Evolutionary conservation across 2,113 vertebrate species (phyloP).

Genomic region (Cromileptes altivelis): DNA sequence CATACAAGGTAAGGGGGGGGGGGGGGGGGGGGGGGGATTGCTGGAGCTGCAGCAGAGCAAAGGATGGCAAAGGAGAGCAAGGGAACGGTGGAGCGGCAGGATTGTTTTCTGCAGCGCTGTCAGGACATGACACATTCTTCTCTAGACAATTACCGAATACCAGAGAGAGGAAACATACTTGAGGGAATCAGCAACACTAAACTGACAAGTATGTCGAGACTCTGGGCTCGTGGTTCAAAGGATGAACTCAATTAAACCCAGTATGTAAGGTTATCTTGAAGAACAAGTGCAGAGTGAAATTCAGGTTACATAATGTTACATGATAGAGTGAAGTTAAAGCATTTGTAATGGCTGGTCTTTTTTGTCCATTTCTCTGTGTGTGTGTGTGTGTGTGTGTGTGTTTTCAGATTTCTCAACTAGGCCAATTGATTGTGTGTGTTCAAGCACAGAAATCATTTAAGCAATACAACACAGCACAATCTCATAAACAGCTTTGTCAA

Average conservation of each 20-base stretch:
- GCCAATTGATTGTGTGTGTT: slow-evolving; percentile 51
- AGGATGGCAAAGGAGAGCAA: slow-evolving; percentile 6
- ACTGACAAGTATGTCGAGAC: background rate
- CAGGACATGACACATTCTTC: slow-evolving; percentile 70
- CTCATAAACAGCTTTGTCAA: slow-evolving; percentile 50
- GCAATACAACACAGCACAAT: slow-evolving; percentile 30
- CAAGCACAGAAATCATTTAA: slow-evolving; percentile 53
- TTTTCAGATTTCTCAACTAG: slow-evolving; percentile 25
- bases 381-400: background rate
- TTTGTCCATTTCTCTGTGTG: background rate
- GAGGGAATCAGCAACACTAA: slow-evolving; percentile 26
- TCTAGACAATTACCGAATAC: slow-evolving; percentile 72
- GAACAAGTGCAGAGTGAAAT: background rate
- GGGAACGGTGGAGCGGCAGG: slow-evolving; percentile 37
- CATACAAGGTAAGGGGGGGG: background rate
- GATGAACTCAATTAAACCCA: slow-evolving; percentile 24
- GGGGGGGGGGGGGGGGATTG: background rate
- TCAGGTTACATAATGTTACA: background rate
- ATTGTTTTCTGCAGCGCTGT: slow-evolving; percentile 58
- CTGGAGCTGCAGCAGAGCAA: slow-evolving; percentile 17
- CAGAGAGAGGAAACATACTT: slow-evolving; percentile 53
- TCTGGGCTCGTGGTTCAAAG: slow-evolving; percentile 8
- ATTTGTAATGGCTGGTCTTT: background rate
- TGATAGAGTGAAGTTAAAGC: slow-evolving; percentile 18
- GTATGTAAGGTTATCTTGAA: slow-evolving; percentile 5